A percentile compares a stretch with the other conserved stretches of the same genome.
These are phyloP conservation scores for Anastrepha ludens DNA, from an alignment of 1,140 invertebrate species.

Conservation along the genomic window DNA sequence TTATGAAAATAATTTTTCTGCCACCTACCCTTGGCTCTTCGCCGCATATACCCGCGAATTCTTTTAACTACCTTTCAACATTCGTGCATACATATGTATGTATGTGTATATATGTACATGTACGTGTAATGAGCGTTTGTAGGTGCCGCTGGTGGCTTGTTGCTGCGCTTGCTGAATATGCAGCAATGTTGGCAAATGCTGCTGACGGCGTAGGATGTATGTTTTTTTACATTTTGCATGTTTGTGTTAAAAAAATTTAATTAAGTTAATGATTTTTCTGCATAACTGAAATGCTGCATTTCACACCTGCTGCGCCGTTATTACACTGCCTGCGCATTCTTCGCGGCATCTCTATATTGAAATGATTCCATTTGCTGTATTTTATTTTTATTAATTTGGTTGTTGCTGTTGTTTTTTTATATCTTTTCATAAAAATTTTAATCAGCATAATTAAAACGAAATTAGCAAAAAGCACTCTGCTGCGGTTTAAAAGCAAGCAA, in stretches of 20 bases:
- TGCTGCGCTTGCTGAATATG: background rate
- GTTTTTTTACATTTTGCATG: background rate
- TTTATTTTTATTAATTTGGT: background rate
- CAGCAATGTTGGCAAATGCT: constrained; percentile 7
- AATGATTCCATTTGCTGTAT: background rate
- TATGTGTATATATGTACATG: too few species aligned
- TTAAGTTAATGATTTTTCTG: constrained; percentile 54
- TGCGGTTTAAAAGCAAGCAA: constrained; percentile 26
- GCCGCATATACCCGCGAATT: too few species aligned
- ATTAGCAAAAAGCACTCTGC: constrained; percentile 23
- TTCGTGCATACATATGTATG: too few species aligned
- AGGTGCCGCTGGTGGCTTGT: constrained; percentile 28
- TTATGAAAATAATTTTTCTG: constrained; percentile 66
- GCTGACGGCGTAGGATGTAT: background rate
- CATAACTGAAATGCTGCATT: constrained; percentile 46
- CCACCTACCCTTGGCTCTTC: background rate
- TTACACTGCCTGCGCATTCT: background rate
- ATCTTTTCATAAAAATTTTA: constrained; percentile 41
- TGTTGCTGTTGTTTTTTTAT: constrained; percentile 8
- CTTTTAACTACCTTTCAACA: too few species aligned
- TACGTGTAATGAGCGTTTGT: background rate
- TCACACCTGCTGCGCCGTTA: constrained; percentile 26
- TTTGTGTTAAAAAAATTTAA: constrained; percentile 53
- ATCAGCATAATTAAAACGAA: constrained; percentile 53
- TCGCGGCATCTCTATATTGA: background rate